Percentiles rank a stretch among this genome's conserved stretches.
Evolutionary conservation across 2,888 invertebrate genomes (phyloP).

Genomic region (Choristoneura rosaceana): DNA sequence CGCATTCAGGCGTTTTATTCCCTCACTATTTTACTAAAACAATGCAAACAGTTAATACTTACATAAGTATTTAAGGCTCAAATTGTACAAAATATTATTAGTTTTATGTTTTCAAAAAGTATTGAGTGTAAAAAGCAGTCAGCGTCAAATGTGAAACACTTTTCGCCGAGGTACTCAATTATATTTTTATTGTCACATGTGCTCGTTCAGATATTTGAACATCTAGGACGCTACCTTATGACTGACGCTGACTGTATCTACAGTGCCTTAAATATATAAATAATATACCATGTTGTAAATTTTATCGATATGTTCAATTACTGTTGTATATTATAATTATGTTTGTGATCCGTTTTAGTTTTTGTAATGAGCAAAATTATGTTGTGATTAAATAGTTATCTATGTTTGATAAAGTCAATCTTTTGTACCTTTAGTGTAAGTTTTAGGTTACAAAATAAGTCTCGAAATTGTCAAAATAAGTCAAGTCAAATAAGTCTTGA

Average conservation of each 20-base stretch:
- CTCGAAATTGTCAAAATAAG: too few species aligned
- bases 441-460: too few species aligned
- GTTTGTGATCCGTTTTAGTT: not conserved
- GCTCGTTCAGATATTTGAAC: too few species aligned
- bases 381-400: not conserved
- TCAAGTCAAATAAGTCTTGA: too few species aligned
- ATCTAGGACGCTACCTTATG: too few species aligned
- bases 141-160: too few species aligned
- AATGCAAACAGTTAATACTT: not conserved
- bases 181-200: too few species aligned
- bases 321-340: constrained; percentile 3
- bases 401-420: not conserved
- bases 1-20: constrained; percentile 1
- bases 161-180: too few species aligned
- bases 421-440: too few species aligned
- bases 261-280: not conserved
- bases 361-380: not conserved
- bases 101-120: not conserved
- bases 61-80: not conserved
- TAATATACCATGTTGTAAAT: not conserved
- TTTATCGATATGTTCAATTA: not conserved
- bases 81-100: not conserved
- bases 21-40: not conserved
- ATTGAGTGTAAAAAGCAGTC: not conserved
- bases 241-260: not conserved